These are phyloP conservation scores for Leptobrachium leishanense DNA, from an alignment of 2,113 vertebrate genomes.

Conservation along the genomic window DNA sequence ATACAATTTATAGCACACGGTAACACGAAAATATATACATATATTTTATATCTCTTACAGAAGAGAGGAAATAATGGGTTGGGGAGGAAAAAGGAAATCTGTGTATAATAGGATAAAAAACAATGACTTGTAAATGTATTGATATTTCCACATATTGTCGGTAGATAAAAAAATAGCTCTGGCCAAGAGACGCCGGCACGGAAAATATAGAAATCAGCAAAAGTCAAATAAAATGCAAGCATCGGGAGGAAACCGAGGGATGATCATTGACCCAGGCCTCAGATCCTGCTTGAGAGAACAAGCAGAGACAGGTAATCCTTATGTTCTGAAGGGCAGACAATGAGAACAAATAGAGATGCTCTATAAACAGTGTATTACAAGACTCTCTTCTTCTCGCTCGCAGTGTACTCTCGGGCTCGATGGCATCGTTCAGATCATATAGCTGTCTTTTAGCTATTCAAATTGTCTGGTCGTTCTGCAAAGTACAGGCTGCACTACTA, in stretches of 20 bases:
- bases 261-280: neutral
- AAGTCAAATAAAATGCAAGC: neutral
- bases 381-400: neutral
- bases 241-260: neutral
- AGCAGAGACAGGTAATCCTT: neutral
- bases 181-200: neutral
- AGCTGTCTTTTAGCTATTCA: slow-evolving; percentile 8
- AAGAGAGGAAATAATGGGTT: neutral
- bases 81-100: neutral
- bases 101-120: neutral
- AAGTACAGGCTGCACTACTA: neutral
- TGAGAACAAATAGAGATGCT: slow-evolving; percentile 1
- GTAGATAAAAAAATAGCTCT: neutral
- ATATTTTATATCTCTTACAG: neutral
- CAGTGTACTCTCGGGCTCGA: neutral
- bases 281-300: neutral
- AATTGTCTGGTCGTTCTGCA: slow-evolving; percentile 4
- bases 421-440: slow-evolving; percentile 10
- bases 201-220: neutral
- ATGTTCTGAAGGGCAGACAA: slow-evolving; percentile 17
- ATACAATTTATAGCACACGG: no score
- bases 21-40: neutral
- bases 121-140: neutral
- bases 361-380: slow-evolving; percentile 13
- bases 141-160: neutral